Evolutionary conservation across 37 sponge, comb jelly and placozoan genomes (phyloP), one percentile per base, ranked within the genome.

Genomic region (Eunapius fragilis): DNA sequence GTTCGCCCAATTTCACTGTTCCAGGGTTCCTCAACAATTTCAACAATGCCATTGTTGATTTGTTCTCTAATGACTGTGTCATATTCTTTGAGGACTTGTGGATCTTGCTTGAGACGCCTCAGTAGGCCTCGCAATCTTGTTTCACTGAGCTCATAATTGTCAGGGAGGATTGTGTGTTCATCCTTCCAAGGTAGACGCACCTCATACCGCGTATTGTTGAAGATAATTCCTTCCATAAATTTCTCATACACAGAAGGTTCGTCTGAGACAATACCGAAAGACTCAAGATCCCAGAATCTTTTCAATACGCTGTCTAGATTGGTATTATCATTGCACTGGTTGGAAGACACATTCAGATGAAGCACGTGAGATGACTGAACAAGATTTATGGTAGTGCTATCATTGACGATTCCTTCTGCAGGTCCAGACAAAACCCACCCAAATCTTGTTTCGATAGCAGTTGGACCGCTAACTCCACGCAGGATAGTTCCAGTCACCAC

Each of bases 361-460:
- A 37, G 11, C 3, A 35, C 34, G 23, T 30, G 67, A 11, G 14
- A 7, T 80, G 67, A 80, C 27, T 23, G 80, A 23, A 67, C 25
- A 11, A 27, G 27, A 28, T 48, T 11, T 17, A 23, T 32, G 33
- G 14, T 26, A 37, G 58, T 58, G 58, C 35, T 76, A 23, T 24
- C 58, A 3, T 30, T 31, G 9, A 35, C 13, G 36, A 35, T 73
- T 25, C 47, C 25, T 6, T 9, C 9, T 3, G 31, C 25, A 23
- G 83, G 83, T 24, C 85, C 85, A 77, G 85, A 85, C 58, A 85
- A 41, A 3, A 85, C 48, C 85, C 77, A 85, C 1, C 85, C 85
- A 13, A 85, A 41, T 25, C 19, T 47, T 1, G 78, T 45, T 11
- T 85, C 2, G 30, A 85, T 3, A 3, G 80, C 80, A 3, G 30